These are phyloP conservation scores for Trypoxylus dichotomus DNA, from an alignment of 1,140 invertebrate genomes.

Conservation along the genomic window DNA sequence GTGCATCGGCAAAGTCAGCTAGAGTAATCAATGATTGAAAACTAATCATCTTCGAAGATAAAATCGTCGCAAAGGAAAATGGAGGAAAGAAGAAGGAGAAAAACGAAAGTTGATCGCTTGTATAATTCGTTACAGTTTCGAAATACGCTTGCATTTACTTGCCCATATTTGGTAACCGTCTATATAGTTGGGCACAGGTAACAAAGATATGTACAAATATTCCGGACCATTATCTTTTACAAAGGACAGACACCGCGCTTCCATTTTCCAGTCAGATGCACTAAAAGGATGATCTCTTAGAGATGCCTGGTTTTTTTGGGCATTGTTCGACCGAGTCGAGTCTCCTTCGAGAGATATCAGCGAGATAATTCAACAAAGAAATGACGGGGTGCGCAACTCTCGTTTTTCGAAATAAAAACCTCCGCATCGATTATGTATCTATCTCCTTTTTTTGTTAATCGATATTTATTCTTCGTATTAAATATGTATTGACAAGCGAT, in stretches of 20 bases:
- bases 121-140: neutral
- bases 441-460: neutral
- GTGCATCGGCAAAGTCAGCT: too few relatives aligned
- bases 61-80: too few relatives aligned
- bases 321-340: slow-evolving; percentile 33
- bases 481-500: slow-evolving; percentile 13
- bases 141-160: neutral
- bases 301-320: slow-evolving; percentile 32
- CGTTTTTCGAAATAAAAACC: slow-evolving; percentile 3
- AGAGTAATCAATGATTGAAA: too few relatives aligned
- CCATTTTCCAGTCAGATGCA: slow-evolving; percentile 38
- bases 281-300: slow-evolving; percentile 37
- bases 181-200: slow-evolving; percentile 29
- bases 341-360: slow-evolving; percentile 20
- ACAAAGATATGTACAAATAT: slow-evolving; percentile 35
- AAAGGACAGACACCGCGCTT: slow-evolving; percentile 38
- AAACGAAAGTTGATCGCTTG: neutral
- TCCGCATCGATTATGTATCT: too few relatives aligned
- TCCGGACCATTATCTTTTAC: slow-evolving; percentile 25
- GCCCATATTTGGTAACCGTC: slow-evolving; percentile 15
- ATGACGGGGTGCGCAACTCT: neutral
- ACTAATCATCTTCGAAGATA: too few relatives aligned
- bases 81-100: too few relatives aligned
- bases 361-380: slow-evolving; percentile 21
- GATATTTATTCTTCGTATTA: slow-evolving; percentile 23